Evolutionary conservation across 1,140 invertebrate species (phyloP).

Genomic region (Drosophila dunni): DNA sequence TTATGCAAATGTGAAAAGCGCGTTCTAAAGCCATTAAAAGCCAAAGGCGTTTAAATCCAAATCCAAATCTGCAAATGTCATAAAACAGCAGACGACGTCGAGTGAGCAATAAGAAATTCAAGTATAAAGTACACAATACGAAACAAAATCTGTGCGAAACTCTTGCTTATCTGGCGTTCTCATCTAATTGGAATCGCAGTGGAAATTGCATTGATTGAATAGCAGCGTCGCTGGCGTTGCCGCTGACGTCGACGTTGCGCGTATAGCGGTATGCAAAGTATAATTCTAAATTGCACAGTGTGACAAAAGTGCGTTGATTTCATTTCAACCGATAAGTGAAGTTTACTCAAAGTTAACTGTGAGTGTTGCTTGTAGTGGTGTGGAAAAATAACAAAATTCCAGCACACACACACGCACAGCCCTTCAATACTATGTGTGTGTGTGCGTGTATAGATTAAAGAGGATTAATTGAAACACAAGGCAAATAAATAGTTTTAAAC

Average conservation of each 20-base stretch:
- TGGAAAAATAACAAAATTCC: constrained; percentile 61
- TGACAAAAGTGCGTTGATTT: constrained; percentile 53
- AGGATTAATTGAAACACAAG: constrained; percentile 56
- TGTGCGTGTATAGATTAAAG: constrained; percentile 23
- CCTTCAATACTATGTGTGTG: constrained; percentile 6
- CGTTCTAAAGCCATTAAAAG: constrained; percentile 16
- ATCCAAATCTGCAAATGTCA: constrained; percentile 30
- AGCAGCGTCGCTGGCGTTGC: neutral
- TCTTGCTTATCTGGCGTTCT: neutral
- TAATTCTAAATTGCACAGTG: constrained; percentile 38
- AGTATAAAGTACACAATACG: constrained; percentile 30
- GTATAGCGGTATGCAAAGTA: constrained; percentile 17
- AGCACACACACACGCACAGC: constrained; percentile 29
- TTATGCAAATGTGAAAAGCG: constrained; percentile 17
- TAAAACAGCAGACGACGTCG: constrained; percentile 33
- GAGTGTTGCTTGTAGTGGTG: constrained; percentile 16
- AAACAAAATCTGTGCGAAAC: neutral
- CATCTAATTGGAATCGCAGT: constrained; percentile 23
- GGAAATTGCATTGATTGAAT: constrained; percentile 39
- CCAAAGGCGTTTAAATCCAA: constrained; percentile 14
- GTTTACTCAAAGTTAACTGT: neutral
- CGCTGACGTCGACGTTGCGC: constrained; percentile 2
- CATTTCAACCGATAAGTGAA: constrained; percentile 32
- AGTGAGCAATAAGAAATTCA: constrained; percentile 5
- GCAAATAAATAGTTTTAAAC: constrained; percentile 6